These are phyloP conservation scores for Bombus picipes DNA, from an alignment of 1,140 invertebrate genomes.

Conservation along the genomic window DNA sequence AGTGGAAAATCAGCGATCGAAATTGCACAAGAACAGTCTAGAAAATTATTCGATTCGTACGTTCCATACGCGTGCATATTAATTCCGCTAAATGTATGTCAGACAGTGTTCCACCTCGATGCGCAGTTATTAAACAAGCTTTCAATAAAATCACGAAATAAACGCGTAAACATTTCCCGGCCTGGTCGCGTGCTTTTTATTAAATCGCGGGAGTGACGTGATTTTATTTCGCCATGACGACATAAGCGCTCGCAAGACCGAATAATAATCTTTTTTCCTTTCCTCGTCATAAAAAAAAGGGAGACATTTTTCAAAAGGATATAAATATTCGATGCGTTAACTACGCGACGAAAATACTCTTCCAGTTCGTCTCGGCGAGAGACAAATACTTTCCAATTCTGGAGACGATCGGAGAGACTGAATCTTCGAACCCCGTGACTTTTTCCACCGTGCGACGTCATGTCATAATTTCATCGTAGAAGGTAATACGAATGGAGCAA, in stretches of 20 bases:
- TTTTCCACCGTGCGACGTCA: constrained; percentile 49
- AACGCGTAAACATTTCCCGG: not conserved
- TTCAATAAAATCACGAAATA: not conserved
- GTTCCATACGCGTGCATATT: not conserved
- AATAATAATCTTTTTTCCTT: not conserved
- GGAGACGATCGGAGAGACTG: not conserved
- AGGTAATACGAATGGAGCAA: constrained; percentile 59
- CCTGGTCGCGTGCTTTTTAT: not conserved
- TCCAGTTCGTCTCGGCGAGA: not conserved
- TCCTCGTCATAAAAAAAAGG: too few species aligned
- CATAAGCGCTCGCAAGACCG: too few species aligned
- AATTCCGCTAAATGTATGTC: not conserved
- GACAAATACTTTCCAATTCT: not conserved
- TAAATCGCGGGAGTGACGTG: not conserved
- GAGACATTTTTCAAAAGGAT: too few species aligned
- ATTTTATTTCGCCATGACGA: not conserved
- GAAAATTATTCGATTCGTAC: constrained; percentile 20
- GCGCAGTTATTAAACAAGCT: constrained; percentile 17
- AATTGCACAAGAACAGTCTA: not conserved
- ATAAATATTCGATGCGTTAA: not conserved
- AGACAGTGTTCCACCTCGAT: not conserved
- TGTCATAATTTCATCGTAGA: constrained; percentile 72
- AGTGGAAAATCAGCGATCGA: not conserved
- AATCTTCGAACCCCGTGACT: not conserved
- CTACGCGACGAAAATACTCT: too few species aligned